Base-by-base conservation (phyloP, 2,797 vertebrate species). In the Sebastes itinus region DNA sequence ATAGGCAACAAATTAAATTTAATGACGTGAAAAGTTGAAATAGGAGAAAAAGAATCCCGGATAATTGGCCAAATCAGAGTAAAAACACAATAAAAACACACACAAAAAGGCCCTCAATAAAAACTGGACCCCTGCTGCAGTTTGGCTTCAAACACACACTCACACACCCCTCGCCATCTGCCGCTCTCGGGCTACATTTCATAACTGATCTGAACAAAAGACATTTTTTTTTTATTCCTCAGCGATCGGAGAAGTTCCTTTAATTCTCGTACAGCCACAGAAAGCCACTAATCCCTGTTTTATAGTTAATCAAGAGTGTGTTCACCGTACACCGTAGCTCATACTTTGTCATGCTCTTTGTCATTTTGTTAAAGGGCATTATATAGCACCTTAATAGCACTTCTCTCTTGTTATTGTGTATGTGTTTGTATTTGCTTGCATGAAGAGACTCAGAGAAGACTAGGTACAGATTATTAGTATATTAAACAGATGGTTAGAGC, bases 401-500 rank as follows among this genome's bases (percentile, higher is more conserved):
- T 12, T 35, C 16, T 55, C 18, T 55, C 38, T 1, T 32, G 62
- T 20, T 35, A 56, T 20, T 42, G 32, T 9, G 23, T 33, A 23
- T 69, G 54, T 38, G 28, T 74, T 22, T 30, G n/a, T 52, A 55
- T 82, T 60, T 76, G 13, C n/a, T 52, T 64, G 22, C 27, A 30
- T 22, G 13, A 64, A 54, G 52, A 65, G n/a, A 55, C 55, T 3
- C 14, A 58, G 18, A 68, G 42, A 35, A 33, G 56, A 55, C 60
- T 49, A 59, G 20, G 3, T 42, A 64, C 6, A 11, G 42, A 35
- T 63, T 77, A 86, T 88, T 82, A 75, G 46, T 61, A 8, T 33
- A 16, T 81, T 60, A 79, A 81, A 86, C 88, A 92, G 80, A 90
- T 76, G 84, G 82, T 27, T 33, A 23, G 23, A 63, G 68, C 23